phyloP scores from a whole-genome alignment of 1,140 invertebrate genomes.

The Drosophila parabipectinata region DNA sequence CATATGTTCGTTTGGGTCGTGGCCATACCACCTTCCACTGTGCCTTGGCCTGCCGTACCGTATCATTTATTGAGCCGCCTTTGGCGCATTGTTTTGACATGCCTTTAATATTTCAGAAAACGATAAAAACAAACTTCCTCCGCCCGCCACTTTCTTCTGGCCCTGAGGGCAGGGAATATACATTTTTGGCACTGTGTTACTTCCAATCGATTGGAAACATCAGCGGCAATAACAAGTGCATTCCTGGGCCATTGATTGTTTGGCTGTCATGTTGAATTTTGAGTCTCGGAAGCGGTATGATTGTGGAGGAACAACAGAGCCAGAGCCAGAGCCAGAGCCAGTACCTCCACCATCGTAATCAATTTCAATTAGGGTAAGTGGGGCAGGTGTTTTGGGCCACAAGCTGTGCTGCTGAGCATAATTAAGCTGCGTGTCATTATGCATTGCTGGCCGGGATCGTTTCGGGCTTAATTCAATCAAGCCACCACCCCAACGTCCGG shows the following conservation, averaged over 20 bases:
- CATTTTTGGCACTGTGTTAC: conserved; percentile 59
- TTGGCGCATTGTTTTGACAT: conserved; percentile 77
- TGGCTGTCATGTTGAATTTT: conserved; percentile 65
- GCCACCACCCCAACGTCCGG: conserved; percentile 1
- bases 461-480: conserved; percentile 71
- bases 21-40: conserved; percentile 8
- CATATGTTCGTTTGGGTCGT: conserved; percentile 33
- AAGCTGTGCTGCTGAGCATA: conserved; percentile 30
- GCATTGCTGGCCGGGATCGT: conserved; percentile 53
- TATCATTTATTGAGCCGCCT: conserved; percentile 53
- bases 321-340: neutral
- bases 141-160: too few relatives aligned
- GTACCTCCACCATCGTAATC: conserved; percentile 23
- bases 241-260: conserved; percentile 36
- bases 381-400: conserved; percentile 39
- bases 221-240: conserved; percentile 57
- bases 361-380: conserved; percentile 75
- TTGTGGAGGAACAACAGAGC: neutral
- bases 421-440: conserved; percentile 75
- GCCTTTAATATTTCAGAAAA: conserved; percentile 67
- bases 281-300: conserved; percentile 38
- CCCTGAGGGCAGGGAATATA: conserved; percentile 16
- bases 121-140: conserved; percentile 50
- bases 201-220: conserved; percentile 65
- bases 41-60: neutral